phyloP scores from a whole-genome alignment of 2,113 vertebrate genomes.

The Rana temporaria region DNA sequence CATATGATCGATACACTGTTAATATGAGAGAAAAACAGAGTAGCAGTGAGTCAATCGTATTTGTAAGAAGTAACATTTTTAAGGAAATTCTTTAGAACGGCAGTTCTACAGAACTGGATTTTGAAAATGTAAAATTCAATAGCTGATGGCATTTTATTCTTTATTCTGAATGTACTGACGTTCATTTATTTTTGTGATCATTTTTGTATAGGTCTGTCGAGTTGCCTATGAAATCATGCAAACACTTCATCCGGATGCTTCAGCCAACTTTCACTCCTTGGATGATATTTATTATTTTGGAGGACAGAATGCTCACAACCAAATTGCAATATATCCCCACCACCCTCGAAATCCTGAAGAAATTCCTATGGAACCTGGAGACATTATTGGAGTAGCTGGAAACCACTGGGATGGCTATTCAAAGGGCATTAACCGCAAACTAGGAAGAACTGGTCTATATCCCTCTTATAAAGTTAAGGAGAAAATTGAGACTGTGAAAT shows the following conservation, averaged over 20 bases:
- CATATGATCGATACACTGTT: too few species aligned
- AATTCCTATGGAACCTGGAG: slow-evolving; percentile 94
- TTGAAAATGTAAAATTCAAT: too few species aligned
- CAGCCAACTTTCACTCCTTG: slow-evolving; percentile 93
- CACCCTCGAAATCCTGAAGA: slow-evolving; percentile 89
- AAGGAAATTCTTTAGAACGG: too few species aligned
- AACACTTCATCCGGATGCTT: slow-evolving; percentile 94
- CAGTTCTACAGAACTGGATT: too few species aligned
- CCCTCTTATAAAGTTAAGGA: slow-evolving; percentile 98
- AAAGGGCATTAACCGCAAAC: slow-evolving; percentile 96
- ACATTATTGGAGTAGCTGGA: slow-evolving; percentile 94
- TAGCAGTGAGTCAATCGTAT: too few species aligned
- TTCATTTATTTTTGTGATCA: neutral
- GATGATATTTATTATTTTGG: slow-evolving; percentile 99
- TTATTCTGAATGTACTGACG: too few species aligned
- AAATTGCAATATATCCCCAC: slow-evolving; percentile 93
- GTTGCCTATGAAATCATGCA: slow-evolving; percentile 99
- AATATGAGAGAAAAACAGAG: too few species aligned
- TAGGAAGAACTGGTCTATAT: slow-evolving; percentile 95
- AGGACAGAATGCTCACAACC: slow-evolving; percentile 97
- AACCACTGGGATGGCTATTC: slow-evolving; percentile 99
- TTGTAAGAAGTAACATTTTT: too few species aligned
- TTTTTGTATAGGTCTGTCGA: slow-evolving; percentile 87
- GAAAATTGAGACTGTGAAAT: slow-evolving; percentile 96
- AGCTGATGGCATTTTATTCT: too few species aligned